These are phyloP conservation scores for Ctenopoma multispine DNA, from an alignment of 2,797 vertebrate genomes.

Conservation along the genomic window DNA sequence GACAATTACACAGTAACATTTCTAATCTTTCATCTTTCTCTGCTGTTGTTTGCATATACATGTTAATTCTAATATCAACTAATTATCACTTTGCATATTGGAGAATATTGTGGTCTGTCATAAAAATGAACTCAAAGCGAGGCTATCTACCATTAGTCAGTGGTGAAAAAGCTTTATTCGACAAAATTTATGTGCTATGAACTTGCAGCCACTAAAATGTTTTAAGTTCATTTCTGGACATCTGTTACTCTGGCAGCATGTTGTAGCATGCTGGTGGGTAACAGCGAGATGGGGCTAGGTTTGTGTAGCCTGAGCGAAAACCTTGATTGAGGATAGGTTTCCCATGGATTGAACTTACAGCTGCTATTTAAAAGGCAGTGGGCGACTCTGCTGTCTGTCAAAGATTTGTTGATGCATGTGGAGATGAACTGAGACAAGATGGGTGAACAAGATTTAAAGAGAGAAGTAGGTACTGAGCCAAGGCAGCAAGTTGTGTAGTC, in stretches of 20 bases:
- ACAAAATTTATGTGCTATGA: conserved; percentile 12
- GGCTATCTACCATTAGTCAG: conserved; percentile 27
- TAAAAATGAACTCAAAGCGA: conserved; percentile 20
- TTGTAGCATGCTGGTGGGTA: conserved; percentile 28
- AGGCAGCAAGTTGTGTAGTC: conserved; percentile 34
- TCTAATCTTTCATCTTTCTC: not conserved
- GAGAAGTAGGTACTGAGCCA: conserved; percentile 13
- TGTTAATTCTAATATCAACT: not conserved
- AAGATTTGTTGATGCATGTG: conserved; percentile 57
- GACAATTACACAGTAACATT: not conserved
- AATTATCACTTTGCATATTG: not conserved
- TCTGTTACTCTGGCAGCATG: conserved; percentile 19
- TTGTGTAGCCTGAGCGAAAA: conserved; percentile 23
- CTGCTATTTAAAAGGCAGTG: conserved; percentile 56
- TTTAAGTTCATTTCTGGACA: conserved; percentile 32
- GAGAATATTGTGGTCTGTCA: conserved; percentile 6
- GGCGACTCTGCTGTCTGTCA: conserved; percentile 46
- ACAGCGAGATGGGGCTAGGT: conserved; percentile 20
- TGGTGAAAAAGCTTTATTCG: conserved; percentile 30
- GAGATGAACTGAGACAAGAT: conserved; percentile 60
- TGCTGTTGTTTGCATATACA: not conserved
- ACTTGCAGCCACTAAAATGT: conserved; percentile 21
- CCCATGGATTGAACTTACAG: conserved; percentile 29
- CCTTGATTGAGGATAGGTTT: conserved; percentile 48
- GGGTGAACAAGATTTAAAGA: conserved; percentile 37